A percentile compares a stretch with the other conserved stretches of the same genome.
phyloP scores from a whole-genome alignment of 1,140 invertebrate species.

The Camponotus floridanus region DNA sequence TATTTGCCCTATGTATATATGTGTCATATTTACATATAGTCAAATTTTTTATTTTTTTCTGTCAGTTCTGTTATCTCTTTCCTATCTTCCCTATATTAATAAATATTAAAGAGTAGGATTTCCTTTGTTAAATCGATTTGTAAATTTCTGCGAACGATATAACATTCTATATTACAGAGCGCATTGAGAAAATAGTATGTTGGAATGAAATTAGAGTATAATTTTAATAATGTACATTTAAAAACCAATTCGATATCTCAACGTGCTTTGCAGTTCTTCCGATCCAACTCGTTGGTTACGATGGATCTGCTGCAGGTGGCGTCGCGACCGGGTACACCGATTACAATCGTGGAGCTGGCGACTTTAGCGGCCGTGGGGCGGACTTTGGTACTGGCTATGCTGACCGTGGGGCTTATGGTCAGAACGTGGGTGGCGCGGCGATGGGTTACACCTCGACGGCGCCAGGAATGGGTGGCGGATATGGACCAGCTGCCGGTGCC shows the following conservation, averaged over 20 bases:
- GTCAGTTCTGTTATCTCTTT: not conserved
- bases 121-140: not conserved
- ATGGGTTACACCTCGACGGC: constrained; percentile 84
- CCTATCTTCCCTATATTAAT: not conserved
- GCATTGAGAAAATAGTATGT: constrained; percentile 70
- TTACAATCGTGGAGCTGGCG: constrained; percentile 83
- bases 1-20: not conserved
- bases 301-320: constrained; percentile 82
- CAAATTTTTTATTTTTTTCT: not conserved
- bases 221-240: constrained; percentile 62
- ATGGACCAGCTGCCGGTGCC: constrained; percentile 81
- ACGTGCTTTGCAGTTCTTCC: constrained; percentile 81
- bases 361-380: constrained; percentile 81
- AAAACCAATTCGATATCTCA: constrained; percentile 69
- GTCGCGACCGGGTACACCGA: constrained; percentile 83
- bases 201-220: constrained; percentile 52
- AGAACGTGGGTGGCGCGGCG: constrained; percentile 80
- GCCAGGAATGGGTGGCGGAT: constrained; percentile 82
- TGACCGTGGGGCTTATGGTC: constrained; percentile 83
- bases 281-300: constrained; percentile 82
- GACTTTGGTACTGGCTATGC: constrained; percentile 83
- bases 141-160: not conserved
- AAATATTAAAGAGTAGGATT: not conserved
- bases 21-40: not conserved
- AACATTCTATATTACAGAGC: not conserved